Base-by-base conservation (phyloP, 2,888 invertebrate species). In the Drosophila melanosoma region DNA sequence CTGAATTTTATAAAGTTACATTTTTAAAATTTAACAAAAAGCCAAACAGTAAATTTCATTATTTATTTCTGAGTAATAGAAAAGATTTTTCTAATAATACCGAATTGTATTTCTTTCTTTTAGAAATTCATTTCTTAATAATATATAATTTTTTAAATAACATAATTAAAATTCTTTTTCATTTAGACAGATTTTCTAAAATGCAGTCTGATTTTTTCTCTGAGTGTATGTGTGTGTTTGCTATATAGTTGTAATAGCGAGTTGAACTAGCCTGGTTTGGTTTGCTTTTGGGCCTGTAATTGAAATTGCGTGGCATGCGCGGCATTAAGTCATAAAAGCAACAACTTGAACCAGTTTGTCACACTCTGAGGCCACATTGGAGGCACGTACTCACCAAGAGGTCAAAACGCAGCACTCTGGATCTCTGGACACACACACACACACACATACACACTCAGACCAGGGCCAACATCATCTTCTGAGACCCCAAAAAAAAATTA, bases 331-430 rank as follows among this genome's bases (percentile, higher is more conserved):
- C 87, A 83, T 87, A 88, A 90, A 88, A 88, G 57, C 76, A 82
- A 73, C 65, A 65, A 69, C 49, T 48, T 69, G 66, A 85, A 91
- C 91, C 84, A 90, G 91, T 91, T 91, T 91, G 91, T 90, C 91
- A 91, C 91, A 91, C 91, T 91, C 89, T 89, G 82, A 89, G 91
- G 91, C 91, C 90, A 90, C 75, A 3, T 29, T 38, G 38, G 38
- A 38, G 56, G 83, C 87, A 90, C 87, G 87, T 88, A 90, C 90
- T 63, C 76, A 69, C 75, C 84, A 88, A 90, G 87, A 87, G 87
- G 87, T 87, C 87, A 85, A 85, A 82, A 87, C 82, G 84, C 89
- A 87, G 45, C 76, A 54, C 68, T 66, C 60, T 64, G 75, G 67
- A 80, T 76, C 68, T 80, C 76, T 71, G 78, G 80, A 62, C 74